Conservation (phyloP, 1,140 invertebrate genomes). For the Phymorhynchus buccinoides region DNA sequence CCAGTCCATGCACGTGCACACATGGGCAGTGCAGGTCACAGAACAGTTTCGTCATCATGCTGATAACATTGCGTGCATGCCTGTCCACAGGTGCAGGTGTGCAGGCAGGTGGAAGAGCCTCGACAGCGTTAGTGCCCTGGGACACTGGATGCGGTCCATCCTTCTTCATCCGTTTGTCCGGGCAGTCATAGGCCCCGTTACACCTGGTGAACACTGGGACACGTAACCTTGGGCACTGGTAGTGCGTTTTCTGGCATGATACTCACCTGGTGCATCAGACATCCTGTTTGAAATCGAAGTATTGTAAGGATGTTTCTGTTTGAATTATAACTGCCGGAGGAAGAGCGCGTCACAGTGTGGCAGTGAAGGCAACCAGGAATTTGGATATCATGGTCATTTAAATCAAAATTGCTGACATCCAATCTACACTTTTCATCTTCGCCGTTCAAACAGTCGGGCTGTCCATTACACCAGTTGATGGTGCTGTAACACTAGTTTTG, state of each 20-base stretch:
- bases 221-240: conserved; percentile 3
- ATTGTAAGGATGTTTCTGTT: background rate
- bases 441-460: background rate
- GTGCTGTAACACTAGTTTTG: background rate
- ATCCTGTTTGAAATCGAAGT: background rate
- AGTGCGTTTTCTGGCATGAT: background rate
- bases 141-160: conserved; percentile 19
- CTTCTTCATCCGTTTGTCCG: conserved; percentile 26
- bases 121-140: too few species aligned
- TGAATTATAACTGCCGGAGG: background rate
- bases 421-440: background rate
- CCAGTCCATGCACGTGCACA: too few species aligned
- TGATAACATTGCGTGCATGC: too few species aligned
- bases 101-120: too few species aligned
- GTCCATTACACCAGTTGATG: background rate
- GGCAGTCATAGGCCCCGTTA: conserved; percentile 39
- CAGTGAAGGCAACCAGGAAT: background rate
- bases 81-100: too few species aligned
- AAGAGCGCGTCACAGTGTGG: background rate
- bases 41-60: conserved; percentile 38
- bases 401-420: too few species aligned
- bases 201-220: conserved; percentile 37
- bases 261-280: background rate
- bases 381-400: too few species aligned
- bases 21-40: conserved; percentile 34